Evolutionary conservation across 1,140 invertebrate genomes (phyloP).

Genomic region (Zaprionus taronus): DNA sequence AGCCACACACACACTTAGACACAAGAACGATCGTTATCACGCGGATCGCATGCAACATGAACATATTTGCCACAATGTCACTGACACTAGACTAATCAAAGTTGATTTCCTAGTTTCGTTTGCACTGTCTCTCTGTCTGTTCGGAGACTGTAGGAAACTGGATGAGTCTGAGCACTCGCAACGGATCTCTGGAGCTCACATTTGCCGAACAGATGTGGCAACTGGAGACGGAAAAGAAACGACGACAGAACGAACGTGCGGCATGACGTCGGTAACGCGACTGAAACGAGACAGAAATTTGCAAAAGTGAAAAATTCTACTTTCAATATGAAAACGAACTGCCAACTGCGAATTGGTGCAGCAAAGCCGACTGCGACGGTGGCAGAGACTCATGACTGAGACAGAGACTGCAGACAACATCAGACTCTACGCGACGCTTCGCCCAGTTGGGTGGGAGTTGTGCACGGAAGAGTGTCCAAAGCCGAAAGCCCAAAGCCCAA

Average conservation of each 20-base stretch:
- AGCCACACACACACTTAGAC: background rate
- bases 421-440: constrained; percentile 14
- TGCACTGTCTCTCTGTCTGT: constrained; percentile 7
- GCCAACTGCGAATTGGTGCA: constrained; percentile 52
- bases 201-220: constrained; percentile 36
- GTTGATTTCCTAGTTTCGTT: constrained; percentile 1
- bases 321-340: constrained; percentile 81
- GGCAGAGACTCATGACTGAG: constrained; percentile 8
- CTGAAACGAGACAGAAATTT: constrained; percentile 76
- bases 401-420: constrained; percentile 31
- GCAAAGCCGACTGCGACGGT: constrained; percentile 36
- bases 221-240: constrained; percentile 23
- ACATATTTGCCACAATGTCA: constrained; percentile 2
- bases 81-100: constrained; percentile 1
- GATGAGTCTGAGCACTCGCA: constrained; percentile 19
- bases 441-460: constrained; percentile 63
- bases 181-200: constrained; percentile 23
- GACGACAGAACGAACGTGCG: constrained; percentile 66
- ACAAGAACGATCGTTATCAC: constrained; percentile 1
- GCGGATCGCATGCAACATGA: background rate
- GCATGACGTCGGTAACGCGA: constrained; percentile 83
- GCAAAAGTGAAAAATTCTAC: constrained; percentile 83
- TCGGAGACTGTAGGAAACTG: constrained; percentile 40
- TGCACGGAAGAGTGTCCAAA: constrained; percentile 64
- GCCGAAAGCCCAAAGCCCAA: constrained; percentile 44